Conservation (phyloP, 2,888 invertebrate species). For the Oscheius sp. region DNA sequence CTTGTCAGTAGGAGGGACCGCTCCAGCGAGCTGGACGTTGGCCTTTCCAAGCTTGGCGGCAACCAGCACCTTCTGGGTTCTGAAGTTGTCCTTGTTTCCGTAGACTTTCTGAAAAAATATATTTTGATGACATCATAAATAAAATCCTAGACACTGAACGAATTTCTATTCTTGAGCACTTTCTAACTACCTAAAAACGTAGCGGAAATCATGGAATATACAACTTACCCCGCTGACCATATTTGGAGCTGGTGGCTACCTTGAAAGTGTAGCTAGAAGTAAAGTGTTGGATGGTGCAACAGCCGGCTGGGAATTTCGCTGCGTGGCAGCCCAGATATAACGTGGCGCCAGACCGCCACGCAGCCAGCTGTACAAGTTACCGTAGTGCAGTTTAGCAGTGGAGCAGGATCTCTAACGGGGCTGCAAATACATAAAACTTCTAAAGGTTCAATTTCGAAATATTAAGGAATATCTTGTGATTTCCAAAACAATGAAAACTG, state of each 20-base stretch:
- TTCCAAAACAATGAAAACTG: too few relatives aligned
- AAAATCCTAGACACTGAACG: background rate
- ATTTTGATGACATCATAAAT: constrained; percentile 3
- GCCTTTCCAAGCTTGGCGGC: constrained; percentile 95
- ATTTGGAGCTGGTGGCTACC: constrained; percentile 24
- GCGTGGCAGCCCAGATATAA: constrained; percentile 11
- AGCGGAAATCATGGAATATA: constrained; percentile 8
- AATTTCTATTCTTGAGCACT: background rate
- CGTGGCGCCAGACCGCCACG: constrained; percentile 10
- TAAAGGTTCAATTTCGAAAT: too few relatives aligned
- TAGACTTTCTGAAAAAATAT: constrained; percentile 85
- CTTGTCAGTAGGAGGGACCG: constrained; percentile 65
- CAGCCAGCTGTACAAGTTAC: background rate
- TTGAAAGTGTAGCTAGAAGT: background rate
- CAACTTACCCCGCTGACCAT: constrained; percentile 38
- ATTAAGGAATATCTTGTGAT: too few relatives aligned
- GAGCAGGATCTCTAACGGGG: background rate
- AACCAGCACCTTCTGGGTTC: constrained; percentile 95
- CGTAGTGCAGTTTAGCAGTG: background rate
- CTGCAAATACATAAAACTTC: too few relatives aligned
- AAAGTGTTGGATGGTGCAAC: constrained; percentile 4
- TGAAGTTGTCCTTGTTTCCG: constrained; percentile 97
- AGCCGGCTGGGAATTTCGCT: constrained; percentile 10
- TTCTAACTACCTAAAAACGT: constrained; percentile 5
- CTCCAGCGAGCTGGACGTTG: constrained; percentile 74